Conservation (phyloP, 2,888 invertebrate genomes). For the Nymphalis c-album region DNA sequence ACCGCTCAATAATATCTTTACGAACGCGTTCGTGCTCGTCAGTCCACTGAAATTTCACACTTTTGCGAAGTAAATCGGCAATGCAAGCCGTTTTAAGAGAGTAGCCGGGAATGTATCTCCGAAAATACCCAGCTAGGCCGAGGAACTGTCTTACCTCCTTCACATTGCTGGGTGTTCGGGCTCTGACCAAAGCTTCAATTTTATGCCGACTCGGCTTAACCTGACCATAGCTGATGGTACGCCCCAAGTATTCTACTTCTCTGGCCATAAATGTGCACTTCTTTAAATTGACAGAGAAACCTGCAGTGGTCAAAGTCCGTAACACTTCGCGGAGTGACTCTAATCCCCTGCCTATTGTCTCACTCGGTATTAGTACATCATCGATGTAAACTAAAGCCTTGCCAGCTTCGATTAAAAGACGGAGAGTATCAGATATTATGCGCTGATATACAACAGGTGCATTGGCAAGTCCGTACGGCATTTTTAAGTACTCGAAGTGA, state of each 20-base stretch:
- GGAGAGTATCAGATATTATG: not conserved
- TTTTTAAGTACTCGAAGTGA: constrained; percentile 1
- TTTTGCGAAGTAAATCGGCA: not conserved
- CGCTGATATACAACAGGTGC: constrained; percentile 4
- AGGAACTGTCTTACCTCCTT: not conserved
- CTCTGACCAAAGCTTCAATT: not conserved
- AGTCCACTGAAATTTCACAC: constrained; percentile 12
- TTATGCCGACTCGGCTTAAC: not conserved
- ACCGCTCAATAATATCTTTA: constrained; percentile 3
- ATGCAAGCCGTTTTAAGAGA: not conserved
- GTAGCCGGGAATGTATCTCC: not conserved
- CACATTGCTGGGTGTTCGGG: not conserved
- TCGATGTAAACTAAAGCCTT: not conserved
- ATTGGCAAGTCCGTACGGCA: constrained; percentile 1
- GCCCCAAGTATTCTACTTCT: constrained; percentile 2
- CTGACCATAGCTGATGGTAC: not conserved
- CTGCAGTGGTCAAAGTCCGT: not conserved
- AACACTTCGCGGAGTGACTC: not conserved
- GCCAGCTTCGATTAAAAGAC: not conserved
- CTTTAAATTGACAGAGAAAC: constrained; percentile 7
- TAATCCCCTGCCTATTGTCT: not conserved
- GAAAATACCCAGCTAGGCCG: not conserved
- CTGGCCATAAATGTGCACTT: not conserved
- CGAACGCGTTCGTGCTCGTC: constrained; percentile 10
- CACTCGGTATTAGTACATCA: not conserved